Evolutionary conservation across 2,888 invertebrate species (phyloP), one percentile per base, ranked within the genome.

Genomic region (Acanthosepion lycidas): DNA sequence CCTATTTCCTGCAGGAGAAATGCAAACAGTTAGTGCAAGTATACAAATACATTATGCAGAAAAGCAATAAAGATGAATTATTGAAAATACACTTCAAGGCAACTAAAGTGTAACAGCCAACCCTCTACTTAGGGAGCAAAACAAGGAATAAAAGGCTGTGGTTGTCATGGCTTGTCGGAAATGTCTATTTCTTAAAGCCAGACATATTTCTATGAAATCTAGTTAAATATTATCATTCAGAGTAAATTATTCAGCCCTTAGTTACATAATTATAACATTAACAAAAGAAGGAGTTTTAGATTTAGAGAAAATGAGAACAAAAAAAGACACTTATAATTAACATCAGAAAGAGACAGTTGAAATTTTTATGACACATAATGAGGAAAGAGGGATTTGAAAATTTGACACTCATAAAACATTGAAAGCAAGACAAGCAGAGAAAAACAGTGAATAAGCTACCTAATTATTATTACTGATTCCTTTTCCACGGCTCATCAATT

Each of bases 21-120:
- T 78, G n/a, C 78, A 78, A 78, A 78, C 78, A 78, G 78, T 78
- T 78, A 78, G 78, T 78, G n/a, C 78, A 78, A 78, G n/a, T n/a
- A 78, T n/a, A 78, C 78, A 78, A n/a, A 78, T 78, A 78, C 78
- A 78, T 78, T 78, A 78, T 78, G 78, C 78, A 78, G n/a, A 78
- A 78, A 78, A 78, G n/a, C 78, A 78, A 78, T 78, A n/a, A n/a
- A 78, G 78, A 78, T 78, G 78, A 78, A 78, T 78, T 78, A 78
- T 78, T 78, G 78, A 78, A 78, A 78, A 78, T 33, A 78, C 78
- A 78, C 78, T 78, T n/a, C n/a, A 78, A 78, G 78, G n/a, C n/a
- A 78, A 78, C n/a, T 33, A 78, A 78, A 15, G 15, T 78, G 18
- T 33, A 78, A 78, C 3, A 78, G 18, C 18, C n/a, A 5, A 78